Conservation (phyloP, 2,113 vertebrate species). For the Pseudorasbora parva region DNA sequence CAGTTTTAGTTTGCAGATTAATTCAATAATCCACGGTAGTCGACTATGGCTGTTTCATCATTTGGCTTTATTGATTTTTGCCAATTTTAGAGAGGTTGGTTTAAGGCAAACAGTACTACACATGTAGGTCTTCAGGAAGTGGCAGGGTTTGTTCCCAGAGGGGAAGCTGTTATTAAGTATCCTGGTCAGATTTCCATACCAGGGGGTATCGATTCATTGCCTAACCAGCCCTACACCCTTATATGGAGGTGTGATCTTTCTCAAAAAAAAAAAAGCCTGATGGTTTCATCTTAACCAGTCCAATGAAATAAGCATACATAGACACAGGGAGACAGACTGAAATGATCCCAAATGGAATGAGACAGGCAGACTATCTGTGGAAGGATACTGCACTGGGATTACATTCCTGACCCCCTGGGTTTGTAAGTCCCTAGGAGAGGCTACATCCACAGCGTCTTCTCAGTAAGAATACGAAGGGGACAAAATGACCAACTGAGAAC, state of each 20-base stretch:
- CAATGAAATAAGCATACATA: neutral
- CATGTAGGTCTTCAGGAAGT: neutral
- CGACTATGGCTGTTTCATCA: neutral
- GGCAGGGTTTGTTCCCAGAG: neutral
- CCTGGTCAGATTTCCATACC: neutral
- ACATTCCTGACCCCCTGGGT: conserved; percentile 25
- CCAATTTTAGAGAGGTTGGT: neutral
- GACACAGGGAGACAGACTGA: neutral
- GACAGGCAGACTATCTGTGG: neutral
- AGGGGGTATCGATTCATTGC: neutral
- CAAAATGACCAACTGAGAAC: neutral
- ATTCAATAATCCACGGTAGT: neutral
- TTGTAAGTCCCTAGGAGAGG: neutral
- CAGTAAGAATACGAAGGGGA: conserved; percentile 7
- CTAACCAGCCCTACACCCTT: neutral
- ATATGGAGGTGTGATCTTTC: neutral
- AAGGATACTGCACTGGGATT: conserved; percentile 12
- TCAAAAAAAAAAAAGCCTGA: neutral
- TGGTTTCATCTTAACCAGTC: neutral
- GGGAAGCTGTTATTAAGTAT: neutral
- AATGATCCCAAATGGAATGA: conserved; percentile 1
- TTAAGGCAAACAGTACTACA: too few relatives aligned
- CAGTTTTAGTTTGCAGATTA: neutral
- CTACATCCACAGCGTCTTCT: neutral
- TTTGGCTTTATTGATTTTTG: conserved; percentile 22